Conservation (phyloP, 2,113 vertebrate genomes). For the Murina feae region DNA sequence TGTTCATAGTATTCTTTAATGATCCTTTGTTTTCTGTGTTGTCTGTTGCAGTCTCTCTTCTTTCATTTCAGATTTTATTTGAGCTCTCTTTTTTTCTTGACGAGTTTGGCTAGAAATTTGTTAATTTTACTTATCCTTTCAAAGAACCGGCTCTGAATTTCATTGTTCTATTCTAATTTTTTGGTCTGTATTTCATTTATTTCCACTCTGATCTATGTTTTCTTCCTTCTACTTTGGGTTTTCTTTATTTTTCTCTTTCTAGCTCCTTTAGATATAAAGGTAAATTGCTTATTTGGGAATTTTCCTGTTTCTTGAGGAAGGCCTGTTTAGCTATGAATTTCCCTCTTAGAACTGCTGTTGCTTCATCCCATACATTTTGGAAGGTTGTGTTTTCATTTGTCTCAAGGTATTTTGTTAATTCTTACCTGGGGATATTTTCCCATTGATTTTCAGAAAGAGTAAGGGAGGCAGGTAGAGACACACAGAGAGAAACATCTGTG, state of each 20-base stretch:
- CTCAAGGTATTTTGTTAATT: background rate
- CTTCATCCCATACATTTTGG: background rate
- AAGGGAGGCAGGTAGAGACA: too few species aligned
- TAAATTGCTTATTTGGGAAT: background rate
- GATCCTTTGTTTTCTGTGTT: background rate
- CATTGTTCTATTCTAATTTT: background rate
- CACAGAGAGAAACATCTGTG: too few species aligned
- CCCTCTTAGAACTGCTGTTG: background rate
- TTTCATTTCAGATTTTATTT: background rate
- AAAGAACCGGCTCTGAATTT: background rate
- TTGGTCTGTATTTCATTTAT: background rate
- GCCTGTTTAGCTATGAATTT: background rate
- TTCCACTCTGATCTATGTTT: background rate
- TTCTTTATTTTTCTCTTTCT: background rate
- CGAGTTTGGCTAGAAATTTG: background rate
- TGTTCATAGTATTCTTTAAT: background rate
- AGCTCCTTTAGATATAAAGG: background rate
- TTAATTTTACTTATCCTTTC: background rate
- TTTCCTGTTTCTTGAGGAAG: background rate
- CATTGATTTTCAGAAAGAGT: too few species aligned
- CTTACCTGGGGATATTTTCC: too few species aligned
- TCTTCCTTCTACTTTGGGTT: background rate
- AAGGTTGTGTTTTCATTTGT: background rate
- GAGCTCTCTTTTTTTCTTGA: background rate
- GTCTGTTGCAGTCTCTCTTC: background rate